These are phyloP conservation scores for Myathropa florea DNA, from an alignment of 2,888 invertebrate species.

Conservation along the genomic window DNA sequence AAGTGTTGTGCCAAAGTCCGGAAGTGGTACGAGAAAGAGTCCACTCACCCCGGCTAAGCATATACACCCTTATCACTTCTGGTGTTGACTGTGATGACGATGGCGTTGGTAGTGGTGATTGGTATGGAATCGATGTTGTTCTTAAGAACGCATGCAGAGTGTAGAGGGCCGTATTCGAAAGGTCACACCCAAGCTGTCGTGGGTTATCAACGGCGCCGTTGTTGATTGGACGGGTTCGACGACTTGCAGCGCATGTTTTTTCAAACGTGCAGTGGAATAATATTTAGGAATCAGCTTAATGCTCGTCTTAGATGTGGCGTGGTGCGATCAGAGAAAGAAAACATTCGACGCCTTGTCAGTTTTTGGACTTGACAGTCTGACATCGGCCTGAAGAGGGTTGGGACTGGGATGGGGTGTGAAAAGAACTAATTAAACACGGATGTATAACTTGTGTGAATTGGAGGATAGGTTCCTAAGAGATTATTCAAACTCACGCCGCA, in stretches of 20 bases:
- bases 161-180: background rate
- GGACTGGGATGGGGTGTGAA: background rate
- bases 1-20: slow-evolving; percentile 50
- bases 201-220: slow-evolving; percentile 36
- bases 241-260: background rate
- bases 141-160: slow-evolving; percentile 42
- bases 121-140: slow-evolving; percentile 49
- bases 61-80: slow-evolving; percentile 43
- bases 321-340: background rate
- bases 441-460: no score
- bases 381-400: background rate
- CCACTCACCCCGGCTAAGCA: slow-evolving; percentile 33
- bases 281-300: slow-evolving; percentile 47
- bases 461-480: no score
- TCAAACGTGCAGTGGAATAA: slow-evolving; percentile 63
- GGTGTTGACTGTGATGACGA: background rate
- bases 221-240: slow-evolving; percentile 19
- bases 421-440: background rate
- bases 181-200: slow-evolving; percentile 39
- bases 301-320: background rate
- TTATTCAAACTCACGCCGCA: no score
- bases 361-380: background rate
- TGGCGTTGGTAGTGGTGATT: slow-evolving; percentile 14
- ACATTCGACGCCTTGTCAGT: slow-evolving; percentile 3
- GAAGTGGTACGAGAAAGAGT: slow-evolving; percentile 44